These are phyloP conservation scores for Pyrrhia umbra DNA, from an alignment of 2,888 invertebrate genomes.

Conservation along the genomic window DNA sequence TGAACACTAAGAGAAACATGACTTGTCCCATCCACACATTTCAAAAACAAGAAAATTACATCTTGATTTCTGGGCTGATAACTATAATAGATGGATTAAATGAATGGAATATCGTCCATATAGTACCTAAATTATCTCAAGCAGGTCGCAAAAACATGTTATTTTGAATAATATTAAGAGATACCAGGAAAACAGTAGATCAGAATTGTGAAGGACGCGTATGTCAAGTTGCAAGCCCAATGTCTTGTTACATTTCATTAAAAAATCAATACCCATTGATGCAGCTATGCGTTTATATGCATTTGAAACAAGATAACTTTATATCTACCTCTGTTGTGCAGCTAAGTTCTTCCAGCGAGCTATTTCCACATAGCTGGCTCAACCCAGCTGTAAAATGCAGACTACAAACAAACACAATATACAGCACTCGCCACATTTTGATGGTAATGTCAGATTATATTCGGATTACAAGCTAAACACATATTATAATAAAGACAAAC, in stretches of 20 bases:
- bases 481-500: conserved; percentile 49
- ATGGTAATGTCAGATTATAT: conserved; percentile 39
- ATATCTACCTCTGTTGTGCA: conserved; percentile 81
- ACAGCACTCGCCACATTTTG: conserved; percentile 69
- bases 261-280: conserved; percentile 66
- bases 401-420: conserved; percentile 72
- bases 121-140: too few relatives aligned
- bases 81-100: too few relatives aligned
- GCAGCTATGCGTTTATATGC: conserved; percentile 37
- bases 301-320: background rate
- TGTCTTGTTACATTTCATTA: conserved; percentile 30
- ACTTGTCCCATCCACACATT: too few relatives aligned
- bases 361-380: conserved; percentile 76
- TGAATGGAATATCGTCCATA: too few relatives aligned
- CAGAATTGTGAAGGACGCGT: conserved; percentile 47
- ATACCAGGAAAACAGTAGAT: conserved; percentile 46
- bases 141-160: conserved; percentile 1
- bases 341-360: conserved; percentile 74
- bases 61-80: too few relatives aligned
- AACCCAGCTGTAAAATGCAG: conserved; percentile 72
- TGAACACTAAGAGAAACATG: too few relatives aligned
- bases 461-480: conserved; percentile 38
- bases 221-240: conserved; percentile 49
- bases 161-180: conserved; percentile 18
- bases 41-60: too few relatives aligned